Evolutionary conservation across 2,797 vertebrate genomes (phyloP).

Genomic region (Vipera ursinii): DNA sequence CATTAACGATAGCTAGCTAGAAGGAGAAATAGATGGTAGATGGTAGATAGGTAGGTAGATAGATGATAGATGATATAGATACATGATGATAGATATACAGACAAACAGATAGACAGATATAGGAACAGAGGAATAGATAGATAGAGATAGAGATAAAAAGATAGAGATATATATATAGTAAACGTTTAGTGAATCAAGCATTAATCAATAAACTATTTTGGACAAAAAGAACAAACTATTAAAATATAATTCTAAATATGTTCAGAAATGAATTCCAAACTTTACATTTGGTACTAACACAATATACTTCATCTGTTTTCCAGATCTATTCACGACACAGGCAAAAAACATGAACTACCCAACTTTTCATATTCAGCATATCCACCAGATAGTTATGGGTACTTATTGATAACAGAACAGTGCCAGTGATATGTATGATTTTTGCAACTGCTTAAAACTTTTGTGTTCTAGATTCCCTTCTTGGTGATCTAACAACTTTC

Average conservation of each 20-base stretch:
- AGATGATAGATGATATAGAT: too few species aligned
- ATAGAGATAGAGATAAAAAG: neutral
- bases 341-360: neutral
- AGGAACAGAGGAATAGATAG: too few species aligned
- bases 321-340: neutral
- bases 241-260: neutral
- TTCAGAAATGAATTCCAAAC: neutral
- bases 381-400: neutral
- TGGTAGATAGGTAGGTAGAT: too few species aligned
- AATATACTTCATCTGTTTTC: neutral
- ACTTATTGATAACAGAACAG: neutral
- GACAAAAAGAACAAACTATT: neutral
- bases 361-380: neutral
- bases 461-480: neutral
- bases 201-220: neutral
- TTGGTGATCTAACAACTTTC: neutral
- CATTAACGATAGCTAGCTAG: neutral
- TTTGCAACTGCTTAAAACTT: neutral
- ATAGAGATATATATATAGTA: neutral
- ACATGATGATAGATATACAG: too few species aligned
- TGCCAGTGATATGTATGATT: neutral
- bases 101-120: neutral
- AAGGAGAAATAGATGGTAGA: too few species aligned
- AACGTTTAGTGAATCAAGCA: neutral
- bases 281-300: neutral